phyloP scores from a whole-genome alignment of 2,113 vertebrate genomes.

The Prolemur simus region DNA sequence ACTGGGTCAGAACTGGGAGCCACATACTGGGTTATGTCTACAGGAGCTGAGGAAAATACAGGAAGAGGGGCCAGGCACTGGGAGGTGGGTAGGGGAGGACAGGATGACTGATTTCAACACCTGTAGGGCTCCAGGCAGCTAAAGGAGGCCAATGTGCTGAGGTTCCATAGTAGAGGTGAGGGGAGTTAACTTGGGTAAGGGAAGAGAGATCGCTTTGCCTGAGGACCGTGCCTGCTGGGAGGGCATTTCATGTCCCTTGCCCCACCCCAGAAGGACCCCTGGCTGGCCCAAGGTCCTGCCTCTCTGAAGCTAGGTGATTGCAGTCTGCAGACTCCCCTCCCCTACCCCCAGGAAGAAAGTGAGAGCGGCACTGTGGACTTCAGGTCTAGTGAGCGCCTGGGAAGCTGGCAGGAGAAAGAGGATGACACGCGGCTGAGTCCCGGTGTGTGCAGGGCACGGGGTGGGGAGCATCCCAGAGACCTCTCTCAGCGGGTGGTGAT shows the following conservation, averaged over 20 bases:
- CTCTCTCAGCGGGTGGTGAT: no score
- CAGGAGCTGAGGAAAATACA: background rate
- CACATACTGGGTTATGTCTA: background rate
- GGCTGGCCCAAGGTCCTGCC: background rate
- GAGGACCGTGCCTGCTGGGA: background rate
- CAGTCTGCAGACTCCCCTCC: slow-evolving; percentile 71
- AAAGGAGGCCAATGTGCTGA: background rate
- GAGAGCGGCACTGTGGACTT: slow-evolving; percentile 75
- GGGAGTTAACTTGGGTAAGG: background rate
- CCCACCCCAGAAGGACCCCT: background rate
- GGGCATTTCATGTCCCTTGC: background rate
- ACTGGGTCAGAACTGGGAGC: background rate
- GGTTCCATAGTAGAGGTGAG: background rate
- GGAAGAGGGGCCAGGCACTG: background rate
- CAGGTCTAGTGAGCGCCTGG: slow-evolving; percentile 85
- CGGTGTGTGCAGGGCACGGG: slow-evolving; percentile 75
- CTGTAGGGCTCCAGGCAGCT: background rate
- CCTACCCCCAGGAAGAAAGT: slow-evolving; percentile 77
- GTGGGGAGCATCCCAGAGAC: background rate
- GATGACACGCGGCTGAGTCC: slow-evolving; percentile 79
- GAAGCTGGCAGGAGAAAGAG: slow-evolving; percentile 80
- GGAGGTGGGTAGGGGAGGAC: background rate
- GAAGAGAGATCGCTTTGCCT: background rate
- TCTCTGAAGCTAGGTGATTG: slow-evolving; percentile 14
- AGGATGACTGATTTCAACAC: background rate